Base-by-base conservation (phyloP, 2,888 invertebrate species). In the Orchesellides sinensis region DNA sequence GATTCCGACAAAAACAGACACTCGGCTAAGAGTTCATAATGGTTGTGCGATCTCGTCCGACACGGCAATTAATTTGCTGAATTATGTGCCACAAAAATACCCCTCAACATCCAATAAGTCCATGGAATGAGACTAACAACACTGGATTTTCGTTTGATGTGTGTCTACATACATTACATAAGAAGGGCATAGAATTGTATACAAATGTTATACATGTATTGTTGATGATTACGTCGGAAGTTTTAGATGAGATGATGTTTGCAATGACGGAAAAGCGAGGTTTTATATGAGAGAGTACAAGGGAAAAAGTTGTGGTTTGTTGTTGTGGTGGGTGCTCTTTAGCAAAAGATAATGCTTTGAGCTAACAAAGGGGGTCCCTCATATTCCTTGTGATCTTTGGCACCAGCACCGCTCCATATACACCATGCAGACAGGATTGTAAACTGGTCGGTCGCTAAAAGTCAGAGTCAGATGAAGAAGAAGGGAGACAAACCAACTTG, bases 21-120 rank as follows among this genome's bases (percentile, higher is more conserved):
- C 83, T 80, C 81, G 23, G 75, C 73, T 84, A 84, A 85, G 85
- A 86, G 85, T 85, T 85, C 85, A 85, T 86, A 85, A 85, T 85
- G 83, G 84, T 82, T 85, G 72, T 83, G 83, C 78, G 83, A 83
- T 84, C 84, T 84, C 84, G 84, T 86, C 85, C 77, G 86, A 85
- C 85, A 86, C 87, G 87, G 83, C 85, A 86, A 87, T 87, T 87
- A 87, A 87, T 87, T 87, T 87, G 85, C 78, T 85, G 84, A 87
- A 86, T 87, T 86, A 87, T 87, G 85, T 86, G 84, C 85, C 84
- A 83, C 82, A 83, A 85, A 87, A 85, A 84, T 79, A 61, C 72
- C 82, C 84, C 63, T 73, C 82, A 72, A 70, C 68, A 68, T 32
- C 68, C 68, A 77, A 74, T 69, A 75, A 68, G 40, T 17, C 68